Conservation (phyloP, 2,797 vertebrate genomes). For the Sciurus vulgaris region DNA sequence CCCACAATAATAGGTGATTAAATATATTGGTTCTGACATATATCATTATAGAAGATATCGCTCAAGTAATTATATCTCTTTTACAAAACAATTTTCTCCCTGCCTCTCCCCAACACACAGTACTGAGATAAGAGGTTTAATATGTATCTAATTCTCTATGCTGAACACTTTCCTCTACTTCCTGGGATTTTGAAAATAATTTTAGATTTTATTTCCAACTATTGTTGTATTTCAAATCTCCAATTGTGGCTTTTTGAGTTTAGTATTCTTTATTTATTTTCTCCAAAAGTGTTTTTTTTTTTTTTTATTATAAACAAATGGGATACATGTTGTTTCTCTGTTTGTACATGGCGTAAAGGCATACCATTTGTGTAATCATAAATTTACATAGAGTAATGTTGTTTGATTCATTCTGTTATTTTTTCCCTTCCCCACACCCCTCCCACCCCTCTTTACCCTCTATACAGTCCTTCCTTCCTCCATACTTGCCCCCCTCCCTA, state of each 20-base stretch:
- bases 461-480: too few species aligned
- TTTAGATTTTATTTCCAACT: background rate
- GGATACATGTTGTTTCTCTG: too few species aligned
- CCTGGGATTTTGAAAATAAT: background rate
- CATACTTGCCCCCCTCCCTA: too few species aligned
- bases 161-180: background rate
- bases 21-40: background rate
- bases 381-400: too few species aligned
- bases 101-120: background rate
- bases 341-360: too few species aligned
- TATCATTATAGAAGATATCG: background rate
- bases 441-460: too few species aligned
- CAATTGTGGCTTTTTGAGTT: background rate
- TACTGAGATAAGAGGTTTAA: background rate
- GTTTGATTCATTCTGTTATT: too few species aligned
- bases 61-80: background rate
- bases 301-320: too few species aligned
- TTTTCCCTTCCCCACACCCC: too few species aligned
- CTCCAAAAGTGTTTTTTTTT: too few species aligned
- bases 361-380: too few species aligned
- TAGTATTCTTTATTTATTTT: too few species aligned
- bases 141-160: background rate
- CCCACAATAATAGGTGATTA: background rate
- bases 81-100: background rate
- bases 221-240: background rate